Percentiles rank a stretch among this genome's conserved stretches.
These are phyloP conservation scores for Lates japonicus DNA, from an alignment of 2,797 vertebrate species.

Conservation along the genomic window DNA sequence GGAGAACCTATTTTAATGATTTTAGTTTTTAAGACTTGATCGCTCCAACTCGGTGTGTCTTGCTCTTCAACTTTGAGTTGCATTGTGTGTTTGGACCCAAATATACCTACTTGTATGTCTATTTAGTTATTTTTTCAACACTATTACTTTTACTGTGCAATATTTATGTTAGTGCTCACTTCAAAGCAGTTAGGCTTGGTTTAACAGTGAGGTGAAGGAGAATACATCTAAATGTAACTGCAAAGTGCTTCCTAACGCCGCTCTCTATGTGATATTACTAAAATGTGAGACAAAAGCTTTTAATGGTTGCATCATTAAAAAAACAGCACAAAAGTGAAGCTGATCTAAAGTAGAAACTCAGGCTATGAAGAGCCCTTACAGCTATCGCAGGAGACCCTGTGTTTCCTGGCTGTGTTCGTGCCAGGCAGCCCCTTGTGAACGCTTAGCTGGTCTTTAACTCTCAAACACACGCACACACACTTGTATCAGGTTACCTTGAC, in stretches of 20 bases:
- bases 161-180: neutral
- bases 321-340: neutral
- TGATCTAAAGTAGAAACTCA: slow-evolving; percentile 31
- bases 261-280: slow-evolving; percentile 16
- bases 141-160: neutral
- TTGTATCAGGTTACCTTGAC: slow-evolving; percentile 43
- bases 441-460: slow-evolving; percentile 51
- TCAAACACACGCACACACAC: slow-evolving; percentile 8
- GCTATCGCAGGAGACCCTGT: slow-evolving; percentile 22
- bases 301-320: slow-evolving; percentile 53
- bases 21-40: neutral
- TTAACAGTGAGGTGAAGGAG: slow-evolving; percentile 5
- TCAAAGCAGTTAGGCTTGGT: slow-evolving; percentile 17
- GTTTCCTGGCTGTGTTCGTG: slow-evolving; percentile 20
- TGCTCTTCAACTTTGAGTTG: neutral
- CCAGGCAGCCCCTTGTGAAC: slow-evolving; percentile 27
- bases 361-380: slow-evolving; percentile 36
- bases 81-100: neutral
- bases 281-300: slow-evolving; percentile 46
- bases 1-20: neutral
- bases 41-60: neutral
- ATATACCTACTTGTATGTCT: neutral
- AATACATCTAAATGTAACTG: slow-evolving; percentile 11
- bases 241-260: slow-evolving; percentile 21
- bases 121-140: slow-evolving; percentile 7